phyloP scores from a whole-genome alignment of 2,113 vertebrate species.

The Taurulus bubalis region DNA sequence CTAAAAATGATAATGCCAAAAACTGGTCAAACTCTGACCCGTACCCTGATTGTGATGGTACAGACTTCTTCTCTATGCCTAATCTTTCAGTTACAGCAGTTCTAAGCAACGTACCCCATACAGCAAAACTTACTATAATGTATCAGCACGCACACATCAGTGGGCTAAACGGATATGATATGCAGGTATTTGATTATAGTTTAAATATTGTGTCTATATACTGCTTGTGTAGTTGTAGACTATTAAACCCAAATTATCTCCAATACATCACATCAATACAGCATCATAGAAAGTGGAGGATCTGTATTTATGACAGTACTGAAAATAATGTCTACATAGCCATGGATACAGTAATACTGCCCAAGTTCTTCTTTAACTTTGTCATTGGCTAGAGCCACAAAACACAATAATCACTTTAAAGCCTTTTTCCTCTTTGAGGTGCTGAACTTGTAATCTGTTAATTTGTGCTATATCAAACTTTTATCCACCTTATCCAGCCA shows the following conservation, averaged over 20 bases:
- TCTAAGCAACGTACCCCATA: neutral
- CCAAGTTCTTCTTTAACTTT: neutral
- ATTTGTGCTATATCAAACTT: neutral
- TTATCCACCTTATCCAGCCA: neutral
- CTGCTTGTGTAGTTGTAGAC: neutral
- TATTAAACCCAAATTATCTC: too few species aligned
- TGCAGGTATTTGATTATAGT: neutral
- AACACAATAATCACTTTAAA: neutral
- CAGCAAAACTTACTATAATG: neutral
- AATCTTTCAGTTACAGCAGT: neutral
- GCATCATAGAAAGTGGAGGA: too few species aligned
- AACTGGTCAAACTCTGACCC: neutral
- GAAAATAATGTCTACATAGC: too few species aligned
- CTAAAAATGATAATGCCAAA: conserved; percentile 6
- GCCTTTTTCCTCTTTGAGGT: neutral
- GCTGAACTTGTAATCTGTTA: neutral
- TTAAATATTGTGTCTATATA: neutral
- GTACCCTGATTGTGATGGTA: neutral
- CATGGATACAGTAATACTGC: neutral
- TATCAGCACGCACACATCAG: neutral
- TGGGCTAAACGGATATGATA: neutral
- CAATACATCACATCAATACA: too few species aligned
- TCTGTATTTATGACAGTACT: too few species aligned
- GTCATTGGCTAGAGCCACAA: neutral
- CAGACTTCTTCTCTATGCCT: neutral